These are phyloP conservation scores for Monarcha castaneiventris DNA, from an alignment of 2,113 vertebrate species.

Conservation along the genomic window DNA sequence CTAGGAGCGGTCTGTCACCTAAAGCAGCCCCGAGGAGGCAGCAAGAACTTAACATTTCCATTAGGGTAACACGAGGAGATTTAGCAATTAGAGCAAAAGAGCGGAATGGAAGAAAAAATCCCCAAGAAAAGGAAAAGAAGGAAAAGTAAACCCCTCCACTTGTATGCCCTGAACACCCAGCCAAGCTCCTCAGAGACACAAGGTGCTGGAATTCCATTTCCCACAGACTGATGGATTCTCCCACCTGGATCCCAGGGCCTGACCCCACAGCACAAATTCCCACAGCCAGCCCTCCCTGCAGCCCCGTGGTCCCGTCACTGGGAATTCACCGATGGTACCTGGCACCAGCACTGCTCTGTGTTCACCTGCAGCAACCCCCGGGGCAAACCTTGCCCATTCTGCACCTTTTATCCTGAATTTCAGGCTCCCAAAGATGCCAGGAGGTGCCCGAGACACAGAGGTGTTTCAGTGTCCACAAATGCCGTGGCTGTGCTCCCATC, in stretches of 20 bases:
- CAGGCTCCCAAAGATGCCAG: not conserved
- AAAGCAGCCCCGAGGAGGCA: not conserved
- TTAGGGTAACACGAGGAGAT: not conserved
- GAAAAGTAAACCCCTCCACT: rapidly evolving
- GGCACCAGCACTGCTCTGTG: not conserved
- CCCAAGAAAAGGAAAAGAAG: not conserved
- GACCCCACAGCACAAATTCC: not conserved
- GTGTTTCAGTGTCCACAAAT: not conserved
- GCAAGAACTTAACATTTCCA: not conserved
- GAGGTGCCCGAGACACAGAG: not conserved
- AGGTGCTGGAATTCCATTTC: not conserved
- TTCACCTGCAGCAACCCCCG: rapidly evolving
- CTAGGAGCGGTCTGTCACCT: not conserved
- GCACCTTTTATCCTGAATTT: rapidly evolving
- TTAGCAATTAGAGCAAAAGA: not conserved
- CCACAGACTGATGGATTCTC: not conserved
- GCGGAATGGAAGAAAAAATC: not conserved
- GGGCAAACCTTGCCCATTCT: not conserved
- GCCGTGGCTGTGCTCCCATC: rapidly evolving
- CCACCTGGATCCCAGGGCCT: not conserved
- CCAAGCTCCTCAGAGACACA: not conserved
- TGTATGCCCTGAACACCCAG: not conserved
- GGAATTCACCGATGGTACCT: too few species aligned
- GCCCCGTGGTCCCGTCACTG: not conserved
- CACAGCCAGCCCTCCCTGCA: not conserved